phyloP scores from a whole-genome alignment of 2,113 vertebrate species.

The Alces alces region DNA sequence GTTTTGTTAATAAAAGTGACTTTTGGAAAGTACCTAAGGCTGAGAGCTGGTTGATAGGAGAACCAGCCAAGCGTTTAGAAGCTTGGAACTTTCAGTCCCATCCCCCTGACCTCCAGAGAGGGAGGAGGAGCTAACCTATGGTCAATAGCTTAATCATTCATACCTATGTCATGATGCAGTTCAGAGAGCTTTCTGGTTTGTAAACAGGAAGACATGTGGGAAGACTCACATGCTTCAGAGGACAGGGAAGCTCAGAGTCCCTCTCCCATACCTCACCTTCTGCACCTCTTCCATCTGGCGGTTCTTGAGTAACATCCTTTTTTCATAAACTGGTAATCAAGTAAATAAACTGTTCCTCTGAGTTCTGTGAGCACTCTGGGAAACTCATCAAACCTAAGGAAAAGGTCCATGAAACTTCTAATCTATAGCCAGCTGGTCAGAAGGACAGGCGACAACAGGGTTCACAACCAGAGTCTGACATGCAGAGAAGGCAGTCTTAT shows the following conservation, averaged over 20 bases:
- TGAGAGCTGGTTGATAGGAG: not conserved
- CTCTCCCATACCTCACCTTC: not conserved
- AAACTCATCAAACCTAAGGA: not conserved
- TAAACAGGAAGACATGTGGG: not conserved
- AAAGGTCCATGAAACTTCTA: not conserved
- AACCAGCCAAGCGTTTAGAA: not conserved
- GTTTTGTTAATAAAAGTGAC: not conserved
- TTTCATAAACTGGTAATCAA: not conserved
- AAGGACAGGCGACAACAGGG: not conserved
- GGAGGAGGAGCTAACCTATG: not conserved
- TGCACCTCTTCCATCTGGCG: not conserved
- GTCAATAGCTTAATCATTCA: no score
- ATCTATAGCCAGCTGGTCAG: not conserved
- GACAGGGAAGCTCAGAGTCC: not conserved
- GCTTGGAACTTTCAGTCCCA: not conserved
- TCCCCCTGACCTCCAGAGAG: not conserved
- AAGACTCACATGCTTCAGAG: accelerated
- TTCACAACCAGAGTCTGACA: not conserved
- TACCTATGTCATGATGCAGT: not conserved
- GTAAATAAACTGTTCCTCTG: not conserved
- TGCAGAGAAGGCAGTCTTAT: not conserved
- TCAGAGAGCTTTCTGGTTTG: not conserved
- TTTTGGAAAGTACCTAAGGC: not conserved
- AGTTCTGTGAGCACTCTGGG: not conserved
- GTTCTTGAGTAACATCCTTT: not conserved